phyloP scores from a whole-genome alignment of 1,140 invertebrate genomes.

The Lordiphosa mommai region DNA sequence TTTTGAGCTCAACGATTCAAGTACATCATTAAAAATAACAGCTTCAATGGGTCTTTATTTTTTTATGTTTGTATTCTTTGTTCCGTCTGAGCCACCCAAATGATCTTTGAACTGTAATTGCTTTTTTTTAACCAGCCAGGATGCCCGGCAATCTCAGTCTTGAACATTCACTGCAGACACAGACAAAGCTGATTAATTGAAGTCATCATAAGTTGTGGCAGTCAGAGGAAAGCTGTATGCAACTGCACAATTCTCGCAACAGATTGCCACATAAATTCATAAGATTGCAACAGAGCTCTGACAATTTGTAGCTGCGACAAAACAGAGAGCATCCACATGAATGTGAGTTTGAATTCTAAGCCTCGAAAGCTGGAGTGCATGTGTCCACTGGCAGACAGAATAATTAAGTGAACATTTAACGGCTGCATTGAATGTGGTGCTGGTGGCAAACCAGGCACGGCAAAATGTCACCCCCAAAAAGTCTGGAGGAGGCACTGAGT shows the following conservation, averaged over 20 bases:
- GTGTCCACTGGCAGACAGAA: conserved; percentile 41
- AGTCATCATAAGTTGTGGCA: conserved; percentile 68
- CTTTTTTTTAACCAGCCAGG: background rate
- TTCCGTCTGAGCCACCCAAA: no score
- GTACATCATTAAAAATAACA: no score
- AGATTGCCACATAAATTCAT: conserved; percentile 74
- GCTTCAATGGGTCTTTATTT: no score
- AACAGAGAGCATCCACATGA: conserved; percentile 35
- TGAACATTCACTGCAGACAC: conserved; percentile 47
- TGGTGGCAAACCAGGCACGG: conserved; percentile 24
- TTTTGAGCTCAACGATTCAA: no score
- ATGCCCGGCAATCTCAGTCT: conserved; percentile 48
- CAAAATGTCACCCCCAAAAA: conserved; percentile 68
- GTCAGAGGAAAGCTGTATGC: conserved; percentile 26
- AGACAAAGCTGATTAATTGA: conserved; percentile 75
- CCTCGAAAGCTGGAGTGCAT: conserved; percentile 43
- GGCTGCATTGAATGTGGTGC: conserved; percentile 76
- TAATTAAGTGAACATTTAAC: conserved; percentile 74
- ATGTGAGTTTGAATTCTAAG: conserved; percentile 22
- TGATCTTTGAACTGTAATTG: conserved; percentile 4
- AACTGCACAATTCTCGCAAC: conserved; percentile 13
- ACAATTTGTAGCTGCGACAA: conserved; percentile 38
- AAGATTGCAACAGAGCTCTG: conserved; percentile 62
- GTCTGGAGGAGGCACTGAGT: conserved; percentile 26
- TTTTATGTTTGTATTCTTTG: no score